These are phyloP conservation scores for Trichacis sp. DNA, from an alignment of 2,888 invertebrate genomes.

Conservation along the genomic window DNA sequence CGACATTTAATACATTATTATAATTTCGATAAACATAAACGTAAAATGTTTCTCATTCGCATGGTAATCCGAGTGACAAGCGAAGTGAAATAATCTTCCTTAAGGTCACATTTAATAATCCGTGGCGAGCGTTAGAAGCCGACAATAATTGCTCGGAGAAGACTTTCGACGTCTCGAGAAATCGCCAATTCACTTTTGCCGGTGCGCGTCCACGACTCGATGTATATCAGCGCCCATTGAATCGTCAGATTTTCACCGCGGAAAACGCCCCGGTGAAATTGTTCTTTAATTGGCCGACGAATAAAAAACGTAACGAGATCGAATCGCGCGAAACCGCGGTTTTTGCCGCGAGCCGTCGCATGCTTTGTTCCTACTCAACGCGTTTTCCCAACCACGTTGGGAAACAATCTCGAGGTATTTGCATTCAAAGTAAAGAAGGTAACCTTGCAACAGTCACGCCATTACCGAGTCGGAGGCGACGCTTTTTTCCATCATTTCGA, in stretches of 20 bases:
- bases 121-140: slow-evolving; percentile 29
- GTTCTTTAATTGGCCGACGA: neutral
- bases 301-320: too few relatives aligned
- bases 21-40: neutral
- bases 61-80: neutral
- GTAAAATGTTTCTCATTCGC: neutral
- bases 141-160: slow-evolving; percentile 34
- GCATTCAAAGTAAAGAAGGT: slow-evolving; percentile 29
- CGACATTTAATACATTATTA: too few relatives aligned
- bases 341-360: neutral
- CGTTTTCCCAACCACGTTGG: slow-evolving; percentile 10
- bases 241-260: slow-evolving; percentile 17
- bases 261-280: neutral
- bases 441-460: slow-evolving; percentile 22
- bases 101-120: slow-evolving; percentile 38
- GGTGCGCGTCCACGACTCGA: slow-evolving; percentile 39
- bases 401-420: slow-evolving; percentile 12
- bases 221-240: slow-evolving; percentile 30
- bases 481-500: neutral
- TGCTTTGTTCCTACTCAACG: slow-evolving; percentile 3
- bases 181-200: slow-evolving; percentile 60
- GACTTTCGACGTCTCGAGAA: slow-evolving; percentile 57
- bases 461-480: neutral
- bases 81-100: slow-evolving; percentile 24
- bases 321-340: neutral